phyloP scores from a whole-genome alignment of 1,140 invertebrate genomes.

The Heterodera schachtii region DNA sequence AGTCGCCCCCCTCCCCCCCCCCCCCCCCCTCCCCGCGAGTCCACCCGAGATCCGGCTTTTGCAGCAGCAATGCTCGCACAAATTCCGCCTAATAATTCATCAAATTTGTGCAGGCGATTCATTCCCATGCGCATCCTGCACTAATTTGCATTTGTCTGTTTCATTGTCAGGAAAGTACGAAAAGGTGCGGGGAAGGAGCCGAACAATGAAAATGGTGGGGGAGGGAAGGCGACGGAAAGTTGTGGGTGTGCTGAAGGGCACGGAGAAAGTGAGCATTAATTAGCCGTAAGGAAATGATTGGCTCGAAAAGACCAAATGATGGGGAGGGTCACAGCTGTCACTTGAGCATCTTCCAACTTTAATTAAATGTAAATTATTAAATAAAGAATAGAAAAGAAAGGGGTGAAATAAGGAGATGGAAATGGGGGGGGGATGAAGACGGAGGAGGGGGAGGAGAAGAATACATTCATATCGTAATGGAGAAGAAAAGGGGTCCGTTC shows the following conservation, averaged over 20 bases:
- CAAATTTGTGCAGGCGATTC: not conserved
- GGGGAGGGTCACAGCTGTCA: too few species aligned
- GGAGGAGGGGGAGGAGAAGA: not conserved
- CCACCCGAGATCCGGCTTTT: constrained; percentile 10
- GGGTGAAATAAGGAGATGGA: not conserved
- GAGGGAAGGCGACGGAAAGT: too few species aligned
- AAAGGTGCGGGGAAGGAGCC: not conserved
- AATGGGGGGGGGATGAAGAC: not conserved
- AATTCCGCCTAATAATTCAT: not conserved
- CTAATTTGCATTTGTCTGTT: not conserved
- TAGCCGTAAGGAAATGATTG: too few species aligned
- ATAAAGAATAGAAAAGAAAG: not conserved
- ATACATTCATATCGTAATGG: not conserved
- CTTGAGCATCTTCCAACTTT: too few species aligned
- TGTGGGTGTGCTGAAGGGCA: too few species aligned
- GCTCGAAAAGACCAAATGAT: too few species aligned
- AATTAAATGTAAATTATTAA: too few species aligned
- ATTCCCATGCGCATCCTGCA: not conserved
- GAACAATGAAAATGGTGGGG: too few species aligned
- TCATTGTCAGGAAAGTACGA: not conserved
- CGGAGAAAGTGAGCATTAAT: too few species aligned
- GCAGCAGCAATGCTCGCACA: not conserved
- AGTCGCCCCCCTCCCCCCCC: not conserved
- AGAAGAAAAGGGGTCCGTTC: not conserved
- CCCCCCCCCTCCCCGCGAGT: too few species aligned